Evolutionary conservation across 1,140 invertebrate genomes (phyloP), one percentile per base, ranked within the genome.

Genomic region (Pseudomyrmex dendroicus): DNA sequence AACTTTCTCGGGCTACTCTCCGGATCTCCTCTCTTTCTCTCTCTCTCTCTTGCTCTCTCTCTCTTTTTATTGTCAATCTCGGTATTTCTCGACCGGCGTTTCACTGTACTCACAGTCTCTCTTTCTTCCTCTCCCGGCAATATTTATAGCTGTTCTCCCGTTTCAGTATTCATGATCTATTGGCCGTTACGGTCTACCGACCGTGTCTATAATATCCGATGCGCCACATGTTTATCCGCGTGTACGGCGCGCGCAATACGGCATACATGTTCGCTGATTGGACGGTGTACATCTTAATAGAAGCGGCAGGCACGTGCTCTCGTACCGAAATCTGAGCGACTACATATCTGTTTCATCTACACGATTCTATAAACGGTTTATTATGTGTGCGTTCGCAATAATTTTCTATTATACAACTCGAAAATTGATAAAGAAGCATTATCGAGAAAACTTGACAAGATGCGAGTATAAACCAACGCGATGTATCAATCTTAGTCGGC

Each of bases 1-100:
- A 91, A 91, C 87, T 91, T 91, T 90, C 83, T 77, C 83, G 54
- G 73, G 64, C 73, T 83, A 66, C 77, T 64, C 77, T 64, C 78
- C 50, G 15, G 61, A 78, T 78, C 64, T 25, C 62, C 44, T 13
- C 35, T 54, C 66, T 52, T 13, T 52, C 66, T 22, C 48, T 25
- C 66, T 48, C 44, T 66, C 46, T 15, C 20, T 22, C 68, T 70
- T n/a, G 15, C 17, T 4, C 50, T 72, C 59, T 50, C 48, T 10
- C 64, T 7, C 35, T 61, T 46, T 17, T 73, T 7, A 83, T 85
- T 82, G 86, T 88, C 86, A 73, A 85, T 82, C 86, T 62, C 74
- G 50, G 17, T 35, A 64, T 66, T 72, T 59, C 25, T 68, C 73
- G 1, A 35, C 56, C 56, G 56, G 46, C 46, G n/a, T 25, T 15